These are phyloP conservation scores for Noctua comes DNA, from an alignment of 2,888 invertebrate genomes.

Conservation along the genomic window DNA sequence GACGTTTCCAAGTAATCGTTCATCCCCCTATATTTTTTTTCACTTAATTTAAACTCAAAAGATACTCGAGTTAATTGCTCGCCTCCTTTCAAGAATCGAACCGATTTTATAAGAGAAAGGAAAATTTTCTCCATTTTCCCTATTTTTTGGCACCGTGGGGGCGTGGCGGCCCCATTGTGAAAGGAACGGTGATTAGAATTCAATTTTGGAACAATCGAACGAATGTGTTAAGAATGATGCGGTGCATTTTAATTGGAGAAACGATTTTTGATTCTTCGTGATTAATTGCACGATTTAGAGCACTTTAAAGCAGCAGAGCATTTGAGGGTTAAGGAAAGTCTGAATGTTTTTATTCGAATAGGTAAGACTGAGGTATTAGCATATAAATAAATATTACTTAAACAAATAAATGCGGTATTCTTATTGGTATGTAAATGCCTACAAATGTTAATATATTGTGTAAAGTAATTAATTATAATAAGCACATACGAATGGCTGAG, in stretches of 20 bases:
- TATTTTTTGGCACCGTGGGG: slow-evolving; percentile 85
- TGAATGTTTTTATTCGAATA: slow-evolving; percentile 5
- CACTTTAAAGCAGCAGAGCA: slow-evolving; percentile 11
- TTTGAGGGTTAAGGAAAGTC: slow-evolving; percentile 46
- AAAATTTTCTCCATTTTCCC: slow-evolving; percentile 87
- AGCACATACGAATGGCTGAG: not conserved
- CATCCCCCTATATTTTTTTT: slow-evolving; percentile 79
- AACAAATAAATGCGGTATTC: slow-evolving; percentile 4
- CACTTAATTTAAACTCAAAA: slow-evolving; percentile 90
- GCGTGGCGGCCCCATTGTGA: slow-evolving; percentile 83
- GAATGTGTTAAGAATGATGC: slow-evolving; percentile 85
- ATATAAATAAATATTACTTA: slow-evolving; percentile 14
- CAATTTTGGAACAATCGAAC: slow-evolving; percentile 89
- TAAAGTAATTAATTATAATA: slow-evolving; percentile 34
- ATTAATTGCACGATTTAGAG: slow-evolving; percentile 56
- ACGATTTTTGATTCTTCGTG: slow-evolving; percentile 74
- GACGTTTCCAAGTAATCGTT: slow-evolving; percentile 71
- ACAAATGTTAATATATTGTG: slow-evolving; percentile 18
- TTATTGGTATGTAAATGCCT: slow-evolving; percentile 4
- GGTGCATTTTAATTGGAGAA: slow-evolving; percentile 89
- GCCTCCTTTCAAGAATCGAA: slow-evolving; percentile 85
- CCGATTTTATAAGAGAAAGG: slow-evolving; percentile 81
- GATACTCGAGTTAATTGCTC: slow-evolving; percentile 90
- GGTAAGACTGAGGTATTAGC: not conserved
- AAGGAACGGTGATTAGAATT: slow-evolving; percentile 89